Evolutionary conservation across 2,113 vertebrate genomes (phyloP).

Genomic region (Pterocles orientalis): DNA sequence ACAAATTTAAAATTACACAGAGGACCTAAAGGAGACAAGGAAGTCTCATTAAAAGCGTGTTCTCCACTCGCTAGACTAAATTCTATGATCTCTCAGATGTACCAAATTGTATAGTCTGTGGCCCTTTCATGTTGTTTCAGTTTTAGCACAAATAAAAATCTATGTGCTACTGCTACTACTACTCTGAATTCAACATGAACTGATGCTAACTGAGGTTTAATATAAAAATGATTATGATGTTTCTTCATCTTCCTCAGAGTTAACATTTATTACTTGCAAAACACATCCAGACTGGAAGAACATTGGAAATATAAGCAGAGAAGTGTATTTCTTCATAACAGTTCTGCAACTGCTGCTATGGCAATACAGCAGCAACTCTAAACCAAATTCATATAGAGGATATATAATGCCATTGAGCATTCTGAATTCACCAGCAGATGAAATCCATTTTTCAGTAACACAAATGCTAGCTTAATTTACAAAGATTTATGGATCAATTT

Average conservation of each 20-base stretch:
- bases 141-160: neutral
- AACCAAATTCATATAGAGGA: neutral
- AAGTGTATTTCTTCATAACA: neutral
- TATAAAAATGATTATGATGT: neutral
- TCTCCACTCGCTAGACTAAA: neutral
- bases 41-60: neutral
- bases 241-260: neutral
- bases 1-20: neutral
- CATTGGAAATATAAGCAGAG: neutral
- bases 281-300: neutral
- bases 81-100: neutral
- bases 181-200: neutral
- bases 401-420: neutral
- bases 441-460: conserved; percentile 28
- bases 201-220: neutral
- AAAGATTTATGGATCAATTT: conserved; percentile 50
- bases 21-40: neutral
- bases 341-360: neutral
- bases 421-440: neutral
- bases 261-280: neutral
- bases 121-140: neutral
- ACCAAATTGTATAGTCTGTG: neutral
- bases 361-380: neutral
- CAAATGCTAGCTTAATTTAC: conserved; percentile 14
- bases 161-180: neutral